A percentile compares a stretch with the other conserved stretches of the same genome.
phyloP scores from a whole-genome alignment of 2,113 vertebrate genomes.

The Parus major region DNA sequence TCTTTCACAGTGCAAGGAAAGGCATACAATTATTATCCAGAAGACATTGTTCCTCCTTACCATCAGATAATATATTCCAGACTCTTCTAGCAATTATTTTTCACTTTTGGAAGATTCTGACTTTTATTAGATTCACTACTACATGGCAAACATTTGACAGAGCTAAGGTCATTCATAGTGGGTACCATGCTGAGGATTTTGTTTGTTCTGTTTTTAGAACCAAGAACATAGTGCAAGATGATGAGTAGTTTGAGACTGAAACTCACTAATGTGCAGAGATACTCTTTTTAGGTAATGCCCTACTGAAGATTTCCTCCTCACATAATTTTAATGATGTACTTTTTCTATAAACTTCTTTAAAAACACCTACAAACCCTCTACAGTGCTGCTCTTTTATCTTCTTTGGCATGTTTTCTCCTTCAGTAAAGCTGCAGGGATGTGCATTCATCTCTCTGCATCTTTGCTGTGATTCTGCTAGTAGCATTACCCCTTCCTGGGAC shows the following conservation, averaged over 20 bases:
- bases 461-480: background rate
- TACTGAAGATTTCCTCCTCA: background rate
- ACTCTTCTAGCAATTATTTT: background rate
- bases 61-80: background rate
- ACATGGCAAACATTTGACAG: background rate
- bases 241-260: background rate
- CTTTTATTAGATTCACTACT: background rate
- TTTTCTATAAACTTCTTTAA: background rate
- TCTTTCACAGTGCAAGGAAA: background rate
- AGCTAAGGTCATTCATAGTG: background rate
- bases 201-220: background rate
- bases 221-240: accelerated
- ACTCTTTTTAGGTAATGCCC: background rate
- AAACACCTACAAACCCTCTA: background rate
- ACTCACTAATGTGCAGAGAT: background rate
- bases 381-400: background rate
- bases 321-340: background rate
- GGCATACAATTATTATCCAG: background rate
- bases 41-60: slow-evolving; percentile 29
- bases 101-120: background rate
- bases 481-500: background rate
- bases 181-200: background rate
- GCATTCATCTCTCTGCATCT: background rate
- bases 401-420: background rate
- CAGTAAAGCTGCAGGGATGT: background rate